phyloP scores from a whole-genome alignment of 1,140 invertebrate species.

The Colletes gigas region DNA sequence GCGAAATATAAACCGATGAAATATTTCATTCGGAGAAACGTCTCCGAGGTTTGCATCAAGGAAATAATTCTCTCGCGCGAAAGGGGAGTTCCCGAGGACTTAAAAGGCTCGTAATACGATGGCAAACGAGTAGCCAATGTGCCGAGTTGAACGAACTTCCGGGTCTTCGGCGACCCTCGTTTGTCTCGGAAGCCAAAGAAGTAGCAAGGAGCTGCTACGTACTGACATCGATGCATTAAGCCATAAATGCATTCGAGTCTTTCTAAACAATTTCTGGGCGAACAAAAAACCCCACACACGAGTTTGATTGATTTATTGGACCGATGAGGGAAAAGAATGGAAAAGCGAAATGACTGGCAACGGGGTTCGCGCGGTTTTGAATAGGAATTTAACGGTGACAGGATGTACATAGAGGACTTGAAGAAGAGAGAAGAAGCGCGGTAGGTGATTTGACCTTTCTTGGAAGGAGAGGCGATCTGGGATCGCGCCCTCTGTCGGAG shows the following conservation, averaged over 20 bases:
- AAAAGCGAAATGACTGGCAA: too few species aligned
- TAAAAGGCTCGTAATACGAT: constrained; percentile 54
- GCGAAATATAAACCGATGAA: too few species aligned
- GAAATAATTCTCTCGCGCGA: too few species aligned
- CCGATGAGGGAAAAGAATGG: background rate
- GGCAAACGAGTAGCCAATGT: constrained; percentile 61
- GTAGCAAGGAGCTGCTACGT: constrained; percentile 73
- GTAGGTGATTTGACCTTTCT: constrained; percentile 71
- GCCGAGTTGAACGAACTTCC: constrained; percentile 72
- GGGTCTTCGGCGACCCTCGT: constrained; percentile 77
- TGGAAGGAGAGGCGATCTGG: constrained; percentile 71
- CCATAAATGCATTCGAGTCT: constrained; percentile 27
- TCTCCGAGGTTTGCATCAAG: too few species aligned
- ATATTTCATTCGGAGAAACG: too few species aligned
- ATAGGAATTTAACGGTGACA: background rate
- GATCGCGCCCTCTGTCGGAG: constrained; percentile 75
- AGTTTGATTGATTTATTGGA: background rate
- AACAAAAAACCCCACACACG: constrained; percentile 24
- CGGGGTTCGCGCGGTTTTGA: background rate
- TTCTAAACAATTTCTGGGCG: constrained; percentile 14
- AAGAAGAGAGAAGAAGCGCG: constrained; percentile 32
- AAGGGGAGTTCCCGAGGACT: constrained; percentile 32
- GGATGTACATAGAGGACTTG: background rate
- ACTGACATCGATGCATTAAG: constrained; percentile 45
- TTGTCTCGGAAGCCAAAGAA: constrained; percentile 76